Evolutionary conservation across 2,797 vertebrate species (phyloP).

Genomic region (Labroides dimidiatus): DNA sequence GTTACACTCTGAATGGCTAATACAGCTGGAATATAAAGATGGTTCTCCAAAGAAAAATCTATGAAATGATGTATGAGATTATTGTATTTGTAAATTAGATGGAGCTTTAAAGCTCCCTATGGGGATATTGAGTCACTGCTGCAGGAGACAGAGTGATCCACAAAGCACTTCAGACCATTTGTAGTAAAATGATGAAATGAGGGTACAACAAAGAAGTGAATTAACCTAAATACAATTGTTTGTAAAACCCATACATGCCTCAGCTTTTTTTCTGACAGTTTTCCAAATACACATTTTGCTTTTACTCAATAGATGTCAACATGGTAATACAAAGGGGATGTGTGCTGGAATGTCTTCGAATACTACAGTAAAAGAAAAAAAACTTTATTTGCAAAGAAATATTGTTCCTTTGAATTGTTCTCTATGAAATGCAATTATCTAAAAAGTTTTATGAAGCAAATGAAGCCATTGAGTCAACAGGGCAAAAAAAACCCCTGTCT

Average conservation of each 20-base stretch:
- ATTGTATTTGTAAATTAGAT: conserved; percentile 37
- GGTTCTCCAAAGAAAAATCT: conserved; percentile 12
- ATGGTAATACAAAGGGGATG: not conserved
- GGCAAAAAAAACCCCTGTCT: no score
- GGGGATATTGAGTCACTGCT: conserved; percentile 4
- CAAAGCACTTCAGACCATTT: conserved; percentile 3
- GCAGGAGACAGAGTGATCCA: conserved; percentile 9
- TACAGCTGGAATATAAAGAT: conserved; percentile 8
- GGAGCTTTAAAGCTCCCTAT: conserved; percentile 12
- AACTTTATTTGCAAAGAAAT: no score
- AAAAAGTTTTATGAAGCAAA: no score
- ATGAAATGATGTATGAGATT: conserved; percentile 16
- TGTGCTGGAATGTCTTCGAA: not conserved
- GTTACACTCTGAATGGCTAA: conserved; percentile 7
- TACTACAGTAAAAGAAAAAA: no score
- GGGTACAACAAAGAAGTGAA: conserved; percentile 11
- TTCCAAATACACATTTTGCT: not conserved
- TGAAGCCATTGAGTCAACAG: no score
- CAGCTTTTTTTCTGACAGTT: not conserved
- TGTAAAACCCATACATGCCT: not conserved
- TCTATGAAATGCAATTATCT: no score
- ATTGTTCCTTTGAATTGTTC: no score
- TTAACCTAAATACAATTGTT: not conserved
- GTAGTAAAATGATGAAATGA: conserved; percentile 3
- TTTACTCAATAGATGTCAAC: conserved; percentile 3